These are phyloP conservation scores for Steinernema hermaphroditum DNA, from an alignment of 2,888 invertebrate species.

Conservation along the genomic window DNA sequence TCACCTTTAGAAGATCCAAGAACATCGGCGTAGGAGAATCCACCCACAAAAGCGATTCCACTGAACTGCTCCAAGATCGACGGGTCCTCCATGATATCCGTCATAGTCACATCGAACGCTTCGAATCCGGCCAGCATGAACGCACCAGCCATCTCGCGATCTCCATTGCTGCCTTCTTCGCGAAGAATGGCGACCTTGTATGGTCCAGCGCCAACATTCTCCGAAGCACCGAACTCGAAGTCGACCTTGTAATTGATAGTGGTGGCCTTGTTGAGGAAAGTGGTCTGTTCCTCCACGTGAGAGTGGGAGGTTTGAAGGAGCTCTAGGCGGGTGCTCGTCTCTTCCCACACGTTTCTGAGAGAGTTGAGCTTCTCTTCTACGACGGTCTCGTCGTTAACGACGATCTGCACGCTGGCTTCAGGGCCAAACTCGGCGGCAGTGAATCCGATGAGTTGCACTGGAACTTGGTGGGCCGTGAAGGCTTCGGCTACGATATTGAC, in stretches of 20 bases:
- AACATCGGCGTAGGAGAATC: constrained; percentile 98
- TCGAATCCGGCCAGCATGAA: constrained; percentile 82
- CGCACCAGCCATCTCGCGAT: constrained; percentile 93
- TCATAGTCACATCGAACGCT: constrained; percentile 78
- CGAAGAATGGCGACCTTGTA: constrained; percentile 81
- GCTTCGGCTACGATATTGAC: constrained; percentile 37
- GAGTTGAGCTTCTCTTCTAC: constrained; percentile 74
- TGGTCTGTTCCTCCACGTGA: constrained; percentile 74
- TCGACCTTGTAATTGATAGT: constrained; percentile 33
- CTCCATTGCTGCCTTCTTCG: constrained; percentile 95
- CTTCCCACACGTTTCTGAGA: constrained; percentile 87
- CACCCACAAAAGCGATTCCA: constrained; percentile 91
- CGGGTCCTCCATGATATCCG: constrained; percentile 49
- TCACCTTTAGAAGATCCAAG: constrained; percentile 85
- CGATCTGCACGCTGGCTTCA: constrained; percentile 70
- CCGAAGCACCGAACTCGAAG: constrained; percentile 35
- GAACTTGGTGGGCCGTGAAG: constrained; percentile 47
- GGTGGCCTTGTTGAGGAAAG: constrained; percentile 37
- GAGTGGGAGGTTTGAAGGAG: constrained; percentile 79
- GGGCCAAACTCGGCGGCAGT: constrained; percentile 48
- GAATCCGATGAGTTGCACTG: constrained; percentile 63
- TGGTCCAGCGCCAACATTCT: background rate
- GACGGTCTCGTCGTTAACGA: constrained; percentile 73
- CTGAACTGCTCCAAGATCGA: constrained; percentile 76
- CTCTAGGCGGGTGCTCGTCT: constrained; percentile 88